Evolutionary conservation across 2,888 invertebrate genomes (phyloP), one percentile per base, ranked within the genome.

Genomic region (Poecilus cupreus): DNA sequence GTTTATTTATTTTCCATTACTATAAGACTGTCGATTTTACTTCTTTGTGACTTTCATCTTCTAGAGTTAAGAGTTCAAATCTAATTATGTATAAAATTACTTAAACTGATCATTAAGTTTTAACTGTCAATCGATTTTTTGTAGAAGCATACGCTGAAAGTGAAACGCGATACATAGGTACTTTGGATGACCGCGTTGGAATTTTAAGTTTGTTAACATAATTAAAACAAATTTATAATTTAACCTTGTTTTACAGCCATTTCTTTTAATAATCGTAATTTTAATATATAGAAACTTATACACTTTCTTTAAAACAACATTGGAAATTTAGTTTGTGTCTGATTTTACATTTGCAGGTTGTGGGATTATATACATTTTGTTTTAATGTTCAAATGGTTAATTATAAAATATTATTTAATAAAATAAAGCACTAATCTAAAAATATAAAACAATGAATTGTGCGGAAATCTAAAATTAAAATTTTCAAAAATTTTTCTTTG

Each of bases 41-140:
- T 51, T 32, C 13, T 68, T 68, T 37, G 18, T 18, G 16, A 68
- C 64, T 68, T 68, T 68, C 64, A 68, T 68, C 32, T 32, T 32
- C 32, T 32, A 8, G 4, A 32, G 32, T 37, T 32, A 37, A 51
- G 20, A 68, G 64, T 68, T 68, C 18, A 68, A 68, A 18, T 68
- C 37, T 6, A 68, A 60, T 60, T 26, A 26, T 60, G n/a, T 24
- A 60, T 60, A 13, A 68, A 68, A 68, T 68, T 68, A 37, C 22
- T 16, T 39, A 16, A 32, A 18, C 10, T 60, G 60, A 60, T 57
- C 57, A 24, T 57, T 57, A 57, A 57, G 24, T 39, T 39, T 39
- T 11, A 39, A 43, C 43, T 11, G 13, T 26, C 57, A 24, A 22
- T 57, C 57, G 2, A 60, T 11, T 60, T 60, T 60, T 26, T 60